A percentile compares a stretch with the other conserved stretches of the same genome.
Conservation (phyloP, 2,888 invertebrate genomes). For the Tyria jacobaeae region DNA sequence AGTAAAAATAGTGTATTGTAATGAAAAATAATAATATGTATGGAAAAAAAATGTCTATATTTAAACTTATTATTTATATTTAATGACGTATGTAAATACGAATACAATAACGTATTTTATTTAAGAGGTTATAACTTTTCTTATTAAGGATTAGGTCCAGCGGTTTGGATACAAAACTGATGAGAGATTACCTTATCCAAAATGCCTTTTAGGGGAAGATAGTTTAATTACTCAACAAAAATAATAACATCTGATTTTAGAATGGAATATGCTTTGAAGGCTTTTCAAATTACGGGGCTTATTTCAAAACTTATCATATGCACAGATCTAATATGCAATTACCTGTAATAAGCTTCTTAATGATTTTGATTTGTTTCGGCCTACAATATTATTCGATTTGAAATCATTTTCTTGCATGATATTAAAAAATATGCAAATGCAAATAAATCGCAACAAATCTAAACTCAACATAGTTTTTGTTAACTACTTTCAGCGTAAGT, state of each 20-base stretch:
- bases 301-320: constrained; percentile 43
- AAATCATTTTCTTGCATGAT: background rate
- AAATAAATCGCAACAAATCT: too few relatives aligned
- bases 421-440: background rate
- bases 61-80: too few relatives aligned
- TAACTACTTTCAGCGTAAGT: too few relatives aligned
- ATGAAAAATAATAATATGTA: too few relatives aligned
- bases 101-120: too few relatives aligned
- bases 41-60: too few relatives aligned
- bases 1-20: too few relatives aligned
- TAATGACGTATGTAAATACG: too few relatives aligned
- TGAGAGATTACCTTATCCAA: constrained; percentile 2
- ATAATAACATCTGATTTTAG: constrained; percentile 26
- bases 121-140: too few relatives aligned
- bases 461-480: too few relatives aligned
- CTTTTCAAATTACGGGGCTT: constrained; percentile 34
- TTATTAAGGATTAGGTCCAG: too few relatives aligned
- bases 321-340: constrained; percentile 48
- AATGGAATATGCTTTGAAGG: constrained; percentile 38
- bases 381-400: background rate
- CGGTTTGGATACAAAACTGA: background rate
- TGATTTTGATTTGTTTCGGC: constrained; percentile 21
- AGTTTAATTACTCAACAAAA: constrained; percentile 22
- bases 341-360: constrained; percentile 43
- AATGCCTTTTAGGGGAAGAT: constrained; percentile 11